Evolutionary conservation across 2,113 vertebrate genomes (phyloP), one percentile per base, ranked within the genome.

Genomic region (Rana temporaria): DNA sequence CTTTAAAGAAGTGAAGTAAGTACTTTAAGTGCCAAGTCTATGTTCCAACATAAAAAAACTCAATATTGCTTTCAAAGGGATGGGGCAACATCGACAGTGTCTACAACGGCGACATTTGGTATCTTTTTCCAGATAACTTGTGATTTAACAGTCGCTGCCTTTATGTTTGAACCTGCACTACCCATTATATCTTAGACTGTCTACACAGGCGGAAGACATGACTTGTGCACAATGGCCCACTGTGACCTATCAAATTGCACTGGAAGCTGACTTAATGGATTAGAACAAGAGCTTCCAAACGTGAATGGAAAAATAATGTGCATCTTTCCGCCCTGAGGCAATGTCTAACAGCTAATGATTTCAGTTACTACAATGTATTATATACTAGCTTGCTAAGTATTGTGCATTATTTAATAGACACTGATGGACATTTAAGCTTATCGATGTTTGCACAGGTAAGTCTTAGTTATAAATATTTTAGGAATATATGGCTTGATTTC

Each of bases 291-390:
- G 78, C 59, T 82, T 70, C 59, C 80, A 70, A 82, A 87, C 19
- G 14, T 48, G 65, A 83, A 78, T 52, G 85, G 85, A 89, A 89
- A 89, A 86, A 84, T 48, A 84, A 56, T 82, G 48, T 84, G 82
- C 85, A 83, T 86, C 85, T 69, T 77, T 88, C 19, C 84, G 79
- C 72, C 79, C 84, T 88, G 87, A 90, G 85, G 86, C 88, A 89
- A 90, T 82, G 86, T 89, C 88, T 91, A 81, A 85, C 78, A 73
- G 84, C 70, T 85, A 86, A 86, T 88, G 88, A 79, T 69, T 86
- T 84, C 52, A 19, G 53, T 16, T 68, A 74, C 63, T 56, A 68
- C 20, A 26, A 34, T n/a, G 19, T 48, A 48, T 34, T 55, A 68
- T 64, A 75, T 57, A 26, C 60, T 38, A 2, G 16, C 72, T 53